Percentiles rank a stretch among this genome's conserved stretches.
phyloP scores from a whole-genome alignment of 2,797 vertebrate species.

The Somateria mollissima region DNA sequence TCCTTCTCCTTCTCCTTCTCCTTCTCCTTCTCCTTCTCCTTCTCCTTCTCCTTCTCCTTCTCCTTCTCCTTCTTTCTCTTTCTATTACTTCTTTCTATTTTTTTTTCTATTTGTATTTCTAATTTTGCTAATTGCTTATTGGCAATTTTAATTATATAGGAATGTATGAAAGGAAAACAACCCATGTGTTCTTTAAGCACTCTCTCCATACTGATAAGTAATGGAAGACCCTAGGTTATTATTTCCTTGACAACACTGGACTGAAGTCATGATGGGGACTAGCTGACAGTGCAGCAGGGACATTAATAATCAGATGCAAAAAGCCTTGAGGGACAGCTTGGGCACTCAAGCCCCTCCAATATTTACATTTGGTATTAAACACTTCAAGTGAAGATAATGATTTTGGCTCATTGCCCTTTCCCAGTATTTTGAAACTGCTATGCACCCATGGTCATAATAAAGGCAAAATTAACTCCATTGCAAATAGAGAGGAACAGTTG shows the following conservation, averaged over 20 bases:
- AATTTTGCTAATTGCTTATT: background rate
- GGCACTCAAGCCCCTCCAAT: constrained; percentile 50
- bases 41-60: background rate
- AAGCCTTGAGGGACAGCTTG: constrained; percentile 36
- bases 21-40: background rate
- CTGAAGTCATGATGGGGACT: background rate
- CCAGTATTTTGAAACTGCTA: constrained; percentile 45
- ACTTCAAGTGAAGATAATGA: constrained; percentile 56
- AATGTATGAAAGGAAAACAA: background rate
- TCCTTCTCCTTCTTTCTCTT: background rate
- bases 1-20: background rate
- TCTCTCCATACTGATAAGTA: background rate
- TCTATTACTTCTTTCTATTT: background rate
- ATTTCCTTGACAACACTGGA: constrained; percentile 24
- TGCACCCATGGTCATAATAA: constrained; percentile 18
- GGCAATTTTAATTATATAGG: background rate
- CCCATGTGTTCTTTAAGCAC: background rate
- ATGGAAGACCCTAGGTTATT: background rate
- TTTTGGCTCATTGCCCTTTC: constrained; percentile 60
- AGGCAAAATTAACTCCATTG: constrained; percentile 28
- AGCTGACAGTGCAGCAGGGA: background rate
- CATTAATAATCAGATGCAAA: constrained; percentile 40
- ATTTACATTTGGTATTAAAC: constrained; percentile 60
- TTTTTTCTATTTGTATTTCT: background rate
- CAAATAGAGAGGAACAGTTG: background rate